phyloP scores from a whole-genome alignment of 2,113 vertebrate species.

The Acrocephalus arundinaceus region DNA sequence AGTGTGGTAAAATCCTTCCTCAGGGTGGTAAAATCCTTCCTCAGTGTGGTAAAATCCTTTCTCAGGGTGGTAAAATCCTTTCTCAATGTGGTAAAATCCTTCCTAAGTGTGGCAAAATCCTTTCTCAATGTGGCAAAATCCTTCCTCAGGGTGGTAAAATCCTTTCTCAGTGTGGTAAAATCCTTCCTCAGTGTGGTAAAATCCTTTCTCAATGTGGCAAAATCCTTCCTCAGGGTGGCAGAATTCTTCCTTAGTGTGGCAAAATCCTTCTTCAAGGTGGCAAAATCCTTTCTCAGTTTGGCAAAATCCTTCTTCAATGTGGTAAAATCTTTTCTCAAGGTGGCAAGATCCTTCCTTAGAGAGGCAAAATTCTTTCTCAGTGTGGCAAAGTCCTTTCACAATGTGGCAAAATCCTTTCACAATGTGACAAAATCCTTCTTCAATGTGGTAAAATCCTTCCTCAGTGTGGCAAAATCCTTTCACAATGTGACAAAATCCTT shows the following conservation, averaged over 20 bases:
- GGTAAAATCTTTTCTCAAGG: background rate
- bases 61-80: background rate
- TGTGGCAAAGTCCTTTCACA: background rate
- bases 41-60: background rate
- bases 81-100: background rate
- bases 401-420: background rate
- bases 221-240: background rate
- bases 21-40: background rate
- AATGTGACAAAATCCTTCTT: background rate
- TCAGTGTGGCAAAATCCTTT: background rate
- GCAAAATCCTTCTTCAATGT: background rate
- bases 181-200: background rate
- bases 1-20: background rate
- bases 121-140: background rate
- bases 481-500: background rate
- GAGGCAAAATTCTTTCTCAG: background rate
- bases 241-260: background rate
- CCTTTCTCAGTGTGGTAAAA: background rate
- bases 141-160: background rate
- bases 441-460: background rate
- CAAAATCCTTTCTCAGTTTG: background rate
- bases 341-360: background rate
- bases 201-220: background rate
- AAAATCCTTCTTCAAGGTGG: background rate
- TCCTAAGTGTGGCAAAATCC: background rate